Base-by-base conservation (phyloP, 2,888 invertebrate genomes). In the Ommatoiulus sabulosus region DNA sequence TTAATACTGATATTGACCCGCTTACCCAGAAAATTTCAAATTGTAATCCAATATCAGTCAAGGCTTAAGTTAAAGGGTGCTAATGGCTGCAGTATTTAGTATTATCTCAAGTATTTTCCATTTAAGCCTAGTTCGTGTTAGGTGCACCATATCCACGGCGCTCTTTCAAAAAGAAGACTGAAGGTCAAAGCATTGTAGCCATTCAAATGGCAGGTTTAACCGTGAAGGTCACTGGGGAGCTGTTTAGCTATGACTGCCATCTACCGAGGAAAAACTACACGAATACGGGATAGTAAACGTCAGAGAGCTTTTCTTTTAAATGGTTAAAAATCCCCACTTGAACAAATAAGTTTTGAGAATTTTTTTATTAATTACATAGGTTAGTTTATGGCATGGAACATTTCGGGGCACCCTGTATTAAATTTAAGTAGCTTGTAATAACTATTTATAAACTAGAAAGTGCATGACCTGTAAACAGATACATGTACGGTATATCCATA, bases 81-180 rank as follows among this genome's bases (percentile, higher is more conserved):
- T 72, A 72, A 72, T 72, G 72, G 63, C n/a, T 4, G 8, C 24
- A 72, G 24, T 24, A n/a, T 24, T 72, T 24, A 24, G 72, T 24
- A 72, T 72, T 72, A 72, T 72, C 72, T 72, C 24, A 7, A 72
- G 72, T 57, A 57, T 57, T 57, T 57, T 57, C 57, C 10, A n/a
- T n/a, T 12, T n/a, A 12, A 57, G 17, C 3, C 57, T 57, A 57
- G 57, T 12, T 57, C 57, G 57, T 72, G 72, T 24, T 72, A 72
- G 10, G 24, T 72, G 63, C 20, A 24, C 20, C 44, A 44, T 43
- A 44, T 86, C 20, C 15, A 44, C 35, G 20, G 20, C 17, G 44
- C 46, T 86, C 46, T 86, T 86, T 86, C 86, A 86, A 86, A 44
- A 86, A 15, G 44, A 46, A 86, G n/a, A 44, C n/a, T 46, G 86